Base-by-base conservation (phyloP, 1,140 invertebrate species). In the Polypedilum pembai region DNA sequence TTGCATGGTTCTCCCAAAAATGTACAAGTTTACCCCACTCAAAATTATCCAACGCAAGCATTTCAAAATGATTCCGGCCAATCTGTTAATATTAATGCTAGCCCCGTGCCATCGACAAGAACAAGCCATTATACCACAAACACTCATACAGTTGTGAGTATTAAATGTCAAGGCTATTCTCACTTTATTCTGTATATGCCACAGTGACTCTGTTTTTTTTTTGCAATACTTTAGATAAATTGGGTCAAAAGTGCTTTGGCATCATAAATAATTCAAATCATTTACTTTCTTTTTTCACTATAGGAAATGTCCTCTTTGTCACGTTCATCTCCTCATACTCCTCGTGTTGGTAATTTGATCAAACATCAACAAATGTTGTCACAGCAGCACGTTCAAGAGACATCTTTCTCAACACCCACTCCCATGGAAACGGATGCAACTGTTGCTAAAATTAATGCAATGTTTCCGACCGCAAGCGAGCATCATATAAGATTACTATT, bases 391-490 rank as follows among this genome's bases (percentile, higher is more conserved):
- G 87, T 89, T 74, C 88, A 90, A 81, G 91, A 92, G 76, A 88
- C 88, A 8, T 85, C 87, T 73, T 85, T 88, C 65, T 86, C 84
- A 7, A 85, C 87, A 45, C 84, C 85, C 73, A 85, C 87, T 41
- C 84, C 85, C 73, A 84, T 85, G 5, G 89, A 92, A 74, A 86
- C 86, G 3, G 91, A 92, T 77, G 85, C 88, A 3, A 85, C 92
- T 75, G 90, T 94, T 17, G 85, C 88, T 40, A 94, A 93, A 83
- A 92, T 95, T 76, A 89, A 91, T 80, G 88, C 92, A n/a, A 92
- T 94, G 88, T 96, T 96, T 82, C 93, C 93, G 12, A 95, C 93
- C 8, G 94, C 94, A 45, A 89, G 91, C 73, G 94, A 96, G 79
- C 90, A 89, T 33, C 93, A 95, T 79, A 94, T 96, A 78, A 89